Base-by-base conservation (phyloP, 2,797 vertebrate species). In the Poecilia wingei region DNA sequence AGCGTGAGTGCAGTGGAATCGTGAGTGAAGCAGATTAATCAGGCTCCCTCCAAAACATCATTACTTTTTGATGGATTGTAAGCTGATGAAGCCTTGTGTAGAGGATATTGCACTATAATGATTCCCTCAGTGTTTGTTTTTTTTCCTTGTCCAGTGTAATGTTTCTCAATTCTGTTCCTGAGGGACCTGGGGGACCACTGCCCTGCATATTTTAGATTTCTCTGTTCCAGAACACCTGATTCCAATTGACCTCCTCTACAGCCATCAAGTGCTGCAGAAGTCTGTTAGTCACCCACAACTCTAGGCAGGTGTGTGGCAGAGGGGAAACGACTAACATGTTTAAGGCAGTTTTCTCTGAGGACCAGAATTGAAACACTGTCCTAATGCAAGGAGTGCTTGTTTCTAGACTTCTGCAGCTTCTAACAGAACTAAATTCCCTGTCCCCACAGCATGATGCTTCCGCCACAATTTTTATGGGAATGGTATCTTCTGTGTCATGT, bases 11-110 rank as follows among this genome's bases (percentile, higher is more conserved):
- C 53, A 76, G 49, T 45, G 12, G 47, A 72, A 57, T 33, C 68
- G 64, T 49, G 49, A 79, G 33, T 36, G 68, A 74, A 74, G 72
- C 72, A 83, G 77, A 81, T 79, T 76, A 64, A 74, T 31, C 8
- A 31, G 16, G 74, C 76, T 78, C n/a, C 36, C 74, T 49, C 31
- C 39, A 68, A 73, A 74, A 57, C 74, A 72, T 81, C 33, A 75
- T 78, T 75, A 78, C 33, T 59, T n/a, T 70, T 43, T 49, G 41
- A 22, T 64, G 51, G 74, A 64, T 28, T 59, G 47, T 74, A 59
- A 13, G 41, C 6, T 73, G 33, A 25, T 79, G 33, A 79, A 66
- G 22, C 22, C 2, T 49, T 51, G 46, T 39, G 39, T 20, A 25
- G 64, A 68, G 36, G 18, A 78, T 31, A 6, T 2, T 8, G 14